Evolutionary conservation across 2,113 vertebrate genomes (phyloP).

Genomic region (Siniperca knerii): DNA sequence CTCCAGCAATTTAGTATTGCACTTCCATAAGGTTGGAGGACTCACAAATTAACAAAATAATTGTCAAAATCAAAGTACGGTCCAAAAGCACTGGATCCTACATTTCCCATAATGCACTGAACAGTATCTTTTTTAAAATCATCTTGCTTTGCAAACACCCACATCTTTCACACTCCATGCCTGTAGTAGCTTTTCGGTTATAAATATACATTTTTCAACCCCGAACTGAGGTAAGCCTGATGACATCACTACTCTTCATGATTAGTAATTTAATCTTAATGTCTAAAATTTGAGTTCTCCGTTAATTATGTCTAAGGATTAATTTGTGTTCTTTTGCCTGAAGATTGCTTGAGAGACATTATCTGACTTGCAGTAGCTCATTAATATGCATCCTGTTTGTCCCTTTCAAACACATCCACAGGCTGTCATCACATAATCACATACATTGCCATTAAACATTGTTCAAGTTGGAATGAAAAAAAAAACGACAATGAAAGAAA

Average conservation of each 20-base stretch:
- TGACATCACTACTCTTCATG: not conserved
- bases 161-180: not conserved
- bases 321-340: not conserved
- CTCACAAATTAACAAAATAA: not conserved
- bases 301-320: no score
- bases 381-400: no score
- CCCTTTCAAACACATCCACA: not conserved
- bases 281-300: not conserved
- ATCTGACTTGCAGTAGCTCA: not conserved
- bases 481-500: constrained; percentile 15
- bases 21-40: not conserved
- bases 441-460: not conserved
- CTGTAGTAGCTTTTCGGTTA: not conserved
- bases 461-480: not conserved
- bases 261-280: not conserved
- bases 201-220: not conserved
- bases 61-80: not conserved
- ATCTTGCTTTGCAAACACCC: not conserved
- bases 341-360: not conserved
- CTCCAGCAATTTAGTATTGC: not conserved
- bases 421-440: not conserved
- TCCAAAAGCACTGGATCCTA: not conserved
- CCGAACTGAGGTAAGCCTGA: not conserved
- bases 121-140: not conserved
- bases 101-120: not conserved